These are phyloP conservation scores for Mactromeris polynyma DNA, from an alignment of 2,888 invertebrate species.

Conservation along the genomic window DNA sequence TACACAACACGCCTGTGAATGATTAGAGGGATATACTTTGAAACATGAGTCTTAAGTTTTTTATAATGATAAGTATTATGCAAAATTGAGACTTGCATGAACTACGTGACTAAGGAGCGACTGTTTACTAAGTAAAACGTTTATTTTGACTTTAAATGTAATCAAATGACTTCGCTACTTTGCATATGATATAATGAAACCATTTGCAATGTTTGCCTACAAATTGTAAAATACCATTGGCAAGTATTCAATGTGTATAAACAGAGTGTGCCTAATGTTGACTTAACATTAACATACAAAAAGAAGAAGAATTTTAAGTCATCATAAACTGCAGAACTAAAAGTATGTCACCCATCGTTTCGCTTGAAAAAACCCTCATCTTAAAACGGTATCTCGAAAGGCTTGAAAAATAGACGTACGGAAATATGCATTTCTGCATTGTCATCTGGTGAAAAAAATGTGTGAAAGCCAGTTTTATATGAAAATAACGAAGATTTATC, in stretches of 20 bases:
- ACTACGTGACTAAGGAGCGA: too few relatives aligned
- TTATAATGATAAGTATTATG: too few relatives aligned
- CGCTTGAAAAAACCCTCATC: background rate
- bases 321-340: background rate
- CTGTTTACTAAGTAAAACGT: too few relatives aligned
- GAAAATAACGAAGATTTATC: conserved; percentile 46
- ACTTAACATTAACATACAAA: background rate
- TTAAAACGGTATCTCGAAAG: background rate
- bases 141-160: too few relatives aligned
- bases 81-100: too few relatives aligned
- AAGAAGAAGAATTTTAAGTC: background rate
- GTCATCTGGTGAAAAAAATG: background rate
- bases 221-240: background rate
- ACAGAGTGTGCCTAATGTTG: background rate
- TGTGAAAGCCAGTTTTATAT: conserved; percentile 37
- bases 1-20: too few relatives aligned
- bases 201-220: background rate
- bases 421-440: background rate
- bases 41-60: too few relatives aligned
- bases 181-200: background rate
- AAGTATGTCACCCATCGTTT: background rate
- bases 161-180: too few relatives aligned
- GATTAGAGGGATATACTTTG: too few relatives aligned
- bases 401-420: background rate
- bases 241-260: background rate